Percentiles rank a stretch among this genome's conserved stretches.
phyloP scores from a whole-genome alignment of 1,140 invertebrate species.

The Batillaria attramentaria region DNA sequence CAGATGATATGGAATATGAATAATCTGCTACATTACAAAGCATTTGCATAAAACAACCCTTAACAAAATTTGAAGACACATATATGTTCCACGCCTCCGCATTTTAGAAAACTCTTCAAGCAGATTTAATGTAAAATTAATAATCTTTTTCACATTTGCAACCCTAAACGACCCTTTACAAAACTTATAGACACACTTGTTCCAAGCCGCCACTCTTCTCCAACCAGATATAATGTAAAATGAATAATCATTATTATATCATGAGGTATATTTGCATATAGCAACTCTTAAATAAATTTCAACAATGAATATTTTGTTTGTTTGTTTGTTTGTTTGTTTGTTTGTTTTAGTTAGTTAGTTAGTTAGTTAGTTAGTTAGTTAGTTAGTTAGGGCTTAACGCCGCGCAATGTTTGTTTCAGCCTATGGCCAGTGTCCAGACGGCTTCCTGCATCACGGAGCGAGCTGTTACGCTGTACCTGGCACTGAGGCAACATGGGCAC shows the following conservation, averaged over 20 bases:
- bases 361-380: not conserved
- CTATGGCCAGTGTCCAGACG: slow-evolving; percentile 23
- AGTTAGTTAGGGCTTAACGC: no score
- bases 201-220: no score
- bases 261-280: not conserved
- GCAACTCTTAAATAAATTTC: not conserved
- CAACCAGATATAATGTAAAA: not conserved
- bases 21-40: no score
- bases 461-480: slow-evolving; percentile 17
- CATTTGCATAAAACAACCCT: no score
- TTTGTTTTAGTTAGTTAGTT: not conserved
- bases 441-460: slow-evolving; percentile 20
- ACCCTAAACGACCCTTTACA: no score
- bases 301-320: not conserved
- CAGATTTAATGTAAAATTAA: no score
- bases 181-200: no score
- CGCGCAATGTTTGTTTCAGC: slow-evolving; percentile 17
- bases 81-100: no score
- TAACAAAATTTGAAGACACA: no score
- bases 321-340: not conserved
- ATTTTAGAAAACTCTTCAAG: no score
- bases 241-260: not conserved
- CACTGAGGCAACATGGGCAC: slow-evolving; percentile 11
- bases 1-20: no score
- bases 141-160: no score